phyloP scores from a whole-genome alignment of 2,113 vertebrate species.

The Aspidoscelis tigris region DNA sequence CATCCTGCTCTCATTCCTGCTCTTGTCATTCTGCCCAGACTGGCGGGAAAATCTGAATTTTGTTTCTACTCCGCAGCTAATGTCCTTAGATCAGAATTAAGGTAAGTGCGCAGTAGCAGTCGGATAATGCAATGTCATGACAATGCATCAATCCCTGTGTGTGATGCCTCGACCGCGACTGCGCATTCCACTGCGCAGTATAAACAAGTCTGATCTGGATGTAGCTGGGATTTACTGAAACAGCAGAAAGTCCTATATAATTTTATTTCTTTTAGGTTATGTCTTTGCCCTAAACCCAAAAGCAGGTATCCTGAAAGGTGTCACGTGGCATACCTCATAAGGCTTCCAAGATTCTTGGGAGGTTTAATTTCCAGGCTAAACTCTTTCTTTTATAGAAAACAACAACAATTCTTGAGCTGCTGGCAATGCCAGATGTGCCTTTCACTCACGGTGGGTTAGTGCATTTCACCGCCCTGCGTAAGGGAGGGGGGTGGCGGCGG shows the following conservation, averaged over 20 bases:
- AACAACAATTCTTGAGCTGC: slow-evolving; percentile 77
- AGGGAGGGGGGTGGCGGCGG: slow-evolving; percentile 21
- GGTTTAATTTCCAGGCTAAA: too few relatives aligned
- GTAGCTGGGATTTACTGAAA: background rate
- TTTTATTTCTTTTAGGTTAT: background rate
- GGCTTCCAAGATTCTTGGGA: background rate
- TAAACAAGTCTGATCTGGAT: too few relatives aligned
- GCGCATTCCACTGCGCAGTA: too few relatives aligned
- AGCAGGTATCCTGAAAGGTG: background rate
- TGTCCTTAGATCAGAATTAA: too few relatives aligned
- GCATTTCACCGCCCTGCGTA: slow-evolving; percentile 65
- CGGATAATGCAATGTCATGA: too few relatives aligned
- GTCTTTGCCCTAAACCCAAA: background rate
- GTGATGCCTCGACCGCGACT: too few relatives aligned
- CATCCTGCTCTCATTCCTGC: too few relatives aligned
- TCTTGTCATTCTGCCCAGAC: too few relatives aligned
- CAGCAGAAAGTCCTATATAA: background rate
- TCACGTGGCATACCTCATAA: background rate
- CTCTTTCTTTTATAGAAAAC: slow-evolving; percentile 34
- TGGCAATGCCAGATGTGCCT: slow-evolving; percentile 70
- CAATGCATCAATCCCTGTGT: too few relatives aligned
- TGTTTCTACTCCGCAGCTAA: too few relatives aligned
- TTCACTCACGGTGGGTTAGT: slow-evolving; percentile 78
- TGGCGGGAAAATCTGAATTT: too few relatives aligned
- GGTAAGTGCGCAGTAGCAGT: too few relatives aligned